Evolutionary conservation across 2,888 invertebrate genomes (phyloP).

Genomic region (Lamellibrachia satsuma): DNA sequence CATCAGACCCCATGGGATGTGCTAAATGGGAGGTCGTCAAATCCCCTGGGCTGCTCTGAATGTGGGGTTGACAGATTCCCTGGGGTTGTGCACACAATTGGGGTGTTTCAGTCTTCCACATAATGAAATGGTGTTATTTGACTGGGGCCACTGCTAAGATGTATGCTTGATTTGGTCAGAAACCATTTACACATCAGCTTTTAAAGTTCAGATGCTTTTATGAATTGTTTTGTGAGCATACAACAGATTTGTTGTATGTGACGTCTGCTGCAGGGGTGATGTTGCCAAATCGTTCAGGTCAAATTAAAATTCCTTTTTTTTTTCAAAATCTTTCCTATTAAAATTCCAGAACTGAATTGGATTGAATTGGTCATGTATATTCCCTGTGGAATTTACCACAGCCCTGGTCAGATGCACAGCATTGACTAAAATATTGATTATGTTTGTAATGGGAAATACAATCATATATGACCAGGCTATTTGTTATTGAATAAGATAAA

Average conservation of each 20-base stretch:
- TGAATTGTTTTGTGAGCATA: background rate
- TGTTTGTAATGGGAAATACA: background rate
- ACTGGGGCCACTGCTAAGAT: background rate
- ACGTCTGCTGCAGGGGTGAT: too few species aligned
- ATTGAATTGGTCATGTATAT: background rate
- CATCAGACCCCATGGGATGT: background rate
- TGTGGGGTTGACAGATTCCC: background rate
- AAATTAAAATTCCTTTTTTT: background rate
- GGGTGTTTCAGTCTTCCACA: background rate
- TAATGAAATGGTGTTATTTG: slow-evolving; percentile 1
- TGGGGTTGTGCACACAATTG: background rate
- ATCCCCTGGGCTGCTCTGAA: background rate
- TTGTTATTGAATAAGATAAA: background rate
- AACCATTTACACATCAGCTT: background rate
- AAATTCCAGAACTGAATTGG: background rate
- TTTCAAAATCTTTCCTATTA: background rate
- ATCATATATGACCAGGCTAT: background rate
- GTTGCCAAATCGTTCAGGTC: background rate
- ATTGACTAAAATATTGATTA: background rate
- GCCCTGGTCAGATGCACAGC: background rate
- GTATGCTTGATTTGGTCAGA: background rate
- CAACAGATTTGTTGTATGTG: background rate
- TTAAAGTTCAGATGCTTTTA: background rate
- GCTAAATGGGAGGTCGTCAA: background rate
- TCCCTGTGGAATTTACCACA: background rate